A percentile compares a stretch with the other conserved stretches of the same genome.
These are phyloP conservation scores for Turritopsis rubra DNA, from an alignment of 30 jellyfish, hydroid and myxozoan species.

Conservation along the genomic window DNA sequence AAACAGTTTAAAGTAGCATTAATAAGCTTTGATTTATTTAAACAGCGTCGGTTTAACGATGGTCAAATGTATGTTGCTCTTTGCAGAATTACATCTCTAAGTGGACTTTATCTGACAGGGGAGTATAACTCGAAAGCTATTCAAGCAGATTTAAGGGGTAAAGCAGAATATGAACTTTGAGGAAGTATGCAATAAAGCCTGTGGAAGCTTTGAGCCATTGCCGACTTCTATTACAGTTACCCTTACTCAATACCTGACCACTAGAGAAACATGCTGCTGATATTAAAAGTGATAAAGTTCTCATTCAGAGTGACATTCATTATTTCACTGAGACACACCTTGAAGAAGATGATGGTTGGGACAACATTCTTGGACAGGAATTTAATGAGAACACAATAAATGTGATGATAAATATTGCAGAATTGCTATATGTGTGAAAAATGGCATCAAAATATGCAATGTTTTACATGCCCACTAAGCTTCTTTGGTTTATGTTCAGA, in stretches of 20 bases:
- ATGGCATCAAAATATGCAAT: too few relatives aligned
- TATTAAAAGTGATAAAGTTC: neutral
- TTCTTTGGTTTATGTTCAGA: too few relatives aligned
- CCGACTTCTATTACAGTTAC: neutral
- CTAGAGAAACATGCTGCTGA: neutral
- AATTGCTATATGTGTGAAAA: too few relatives aligned
- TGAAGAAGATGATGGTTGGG: too few relatives aligned
- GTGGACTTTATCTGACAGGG: neutral
- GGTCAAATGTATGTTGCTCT: neutral
- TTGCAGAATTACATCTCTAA: neutral
- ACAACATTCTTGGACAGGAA: too few relatives aligned
- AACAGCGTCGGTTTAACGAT: neutral
- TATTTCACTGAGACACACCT: neutral
- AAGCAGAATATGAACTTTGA: neutral
- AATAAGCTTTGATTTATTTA: neutral
- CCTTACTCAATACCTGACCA: neutral
- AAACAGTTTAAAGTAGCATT: neutral
- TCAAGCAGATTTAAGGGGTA: neutral
- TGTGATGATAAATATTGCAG: too few relatives aligned
- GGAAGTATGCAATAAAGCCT: neutral
- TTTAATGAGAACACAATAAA: too few relatives aligned
- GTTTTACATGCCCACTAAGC: too few relatives aligned
- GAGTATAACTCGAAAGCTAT: neutral
- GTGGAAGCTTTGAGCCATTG: neutral
- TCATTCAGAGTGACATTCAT: neutral